Base-by-base conservation (phyloP, 2,888 invertebrate genomes). In the Eucera pruinosa region DNA sequence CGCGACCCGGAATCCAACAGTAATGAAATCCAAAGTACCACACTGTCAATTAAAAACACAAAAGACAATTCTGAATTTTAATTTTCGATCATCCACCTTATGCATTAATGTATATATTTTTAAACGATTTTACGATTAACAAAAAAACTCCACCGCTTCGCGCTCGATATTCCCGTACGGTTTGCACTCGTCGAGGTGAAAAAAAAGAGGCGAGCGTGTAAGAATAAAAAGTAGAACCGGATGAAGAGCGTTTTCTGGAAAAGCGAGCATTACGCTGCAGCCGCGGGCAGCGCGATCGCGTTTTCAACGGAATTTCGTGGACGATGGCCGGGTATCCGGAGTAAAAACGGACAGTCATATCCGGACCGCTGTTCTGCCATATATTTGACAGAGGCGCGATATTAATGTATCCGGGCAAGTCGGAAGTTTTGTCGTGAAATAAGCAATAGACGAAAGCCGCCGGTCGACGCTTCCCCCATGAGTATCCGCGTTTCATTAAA, bases 401-500 rank as follows among this genome's bases (percentile, higher is more conserved):
- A 81, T 81, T 68, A 81, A 81, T 57, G 62, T 43, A 23, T 39
- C 47, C 36, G 23, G 43, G 15, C 15, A 47, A 61, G 68, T 70
- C 43, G 72, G 50, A 50, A 69, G 61, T 75, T 81, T 79, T 66
- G 68, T 60, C 71, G 47, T 45, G 73, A 66, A 84, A 84, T 78
- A 78, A 81, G 79, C 79, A 74, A 81, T 74, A 57, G 58, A 72
- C 52, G 66, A 69, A 68, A 43, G 23, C 50, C 43, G 25, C 20
- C 36, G 27, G 30, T 15, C 58, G 7, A 11, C 52, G 36, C n/a
- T 67, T 64, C 20, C 55, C 27, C 30, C 58, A 41, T 39, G 68
- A 72, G 67, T 73, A 74, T 82, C 78, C 76, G 71, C 55, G 58
- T 78, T 66, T 80, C 67, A 76, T 86, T 84, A 85, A 82, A 78